Conservation (phyloP, 2,113 vertebrate species). For the Bujurquina vittata region DNA sequence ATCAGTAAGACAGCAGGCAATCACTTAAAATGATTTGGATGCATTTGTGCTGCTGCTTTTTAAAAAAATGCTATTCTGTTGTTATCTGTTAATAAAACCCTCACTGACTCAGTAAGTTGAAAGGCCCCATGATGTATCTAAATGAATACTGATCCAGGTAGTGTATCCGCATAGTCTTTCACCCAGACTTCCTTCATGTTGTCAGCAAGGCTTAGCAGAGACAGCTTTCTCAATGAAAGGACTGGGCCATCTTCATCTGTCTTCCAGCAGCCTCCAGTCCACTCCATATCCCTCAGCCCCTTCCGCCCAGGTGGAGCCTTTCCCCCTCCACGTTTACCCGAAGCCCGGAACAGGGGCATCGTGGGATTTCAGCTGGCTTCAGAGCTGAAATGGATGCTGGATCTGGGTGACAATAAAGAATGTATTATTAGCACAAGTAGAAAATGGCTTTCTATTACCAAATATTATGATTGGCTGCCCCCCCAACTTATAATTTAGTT, state of each 20-base stretch:
- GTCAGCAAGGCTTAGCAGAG: slow-evolving; percentile 80
- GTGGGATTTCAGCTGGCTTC: background rate
- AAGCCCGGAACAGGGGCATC: slow-evolving; percentile 69
- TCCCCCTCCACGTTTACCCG: background rate
- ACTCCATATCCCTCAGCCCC: background rate
- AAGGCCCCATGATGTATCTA: slow-evolving; percentile 86
- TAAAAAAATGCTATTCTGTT: background rate
- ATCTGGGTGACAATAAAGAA: background rate
- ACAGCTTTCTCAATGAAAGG: slow-evolving; percentile 70
- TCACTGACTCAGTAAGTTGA: slow-evolving; percentile 78
- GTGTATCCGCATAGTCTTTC: slow-evolving; percentile 83
- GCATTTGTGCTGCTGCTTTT: background rate
- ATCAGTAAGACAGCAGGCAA: background rate
- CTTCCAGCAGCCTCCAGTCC: background rate
- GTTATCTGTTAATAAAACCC: background rate
- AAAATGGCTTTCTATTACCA: no score
- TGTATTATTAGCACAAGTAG: background rate
- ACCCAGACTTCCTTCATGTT: slow-evolving; percentile 87
- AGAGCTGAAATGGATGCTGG: background rate
- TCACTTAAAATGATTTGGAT: background rate
- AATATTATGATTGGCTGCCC: no score
- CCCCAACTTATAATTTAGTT: no score
- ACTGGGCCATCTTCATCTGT: slow-evolving; percentile 28
- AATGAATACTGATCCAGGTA: slow-evolving; percentile 85
- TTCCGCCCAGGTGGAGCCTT: background rate